Evolutionary conservation across 2,797 vertebrate genomes (phyloP), one percentile per base, ranked within the genome.

Genomic region (Aulostomus chinensis): DNA sequence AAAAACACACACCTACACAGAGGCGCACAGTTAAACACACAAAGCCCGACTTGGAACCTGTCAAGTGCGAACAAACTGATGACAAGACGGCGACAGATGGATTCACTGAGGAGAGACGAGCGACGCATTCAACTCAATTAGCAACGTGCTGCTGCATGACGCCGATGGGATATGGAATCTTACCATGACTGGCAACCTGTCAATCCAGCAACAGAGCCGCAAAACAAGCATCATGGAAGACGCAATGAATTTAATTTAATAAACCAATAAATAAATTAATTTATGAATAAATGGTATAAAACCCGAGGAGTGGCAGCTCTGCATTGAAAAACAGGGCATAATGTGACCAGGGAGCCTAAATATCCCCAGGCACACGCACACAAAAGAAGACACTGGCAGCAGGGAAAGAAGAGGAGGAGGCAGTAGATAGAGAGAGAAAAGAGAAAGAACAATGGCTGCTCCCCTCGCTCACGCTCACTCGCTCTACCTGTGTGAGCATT

Each of bases 101-200:
- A 87, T 80, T 80, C 82, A 74, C 65, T 78, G 83, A 85, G 80
- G 82, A 86, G 84, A 85, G 83, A 86, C 78, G 69, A 80, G 81
- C 81, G 35, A 79, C 81, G 78, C 69, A 88, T 85, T 89, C 83
- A 84, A 88, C 84, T 86, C 85, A 89, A 87, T 91, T 90, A 92
- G 85, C 73, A 65, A 76, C 63, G 82, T 74, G 82, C 73, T 83
- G 78, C 82, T 71, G 84, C 77, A 75, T 84, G 79, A 87, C 77
- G 83, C 82, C 83, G 73, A 86, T 80, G 79, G 80, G 78, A 81
- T 81, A 69, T 60, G 76, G 68, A 77, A 85, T 81, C 76, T 85
- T 68, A 76, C 61, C 77, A 84, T 88, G 87, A 91, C 80, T 89
- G 89, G 86, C 89, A 89, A 81, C 83, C 88, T 81, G 85, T 90